Conservation (phyloP, 2,888 invertebrate genomes). For the Patella caerulea region DNA sequence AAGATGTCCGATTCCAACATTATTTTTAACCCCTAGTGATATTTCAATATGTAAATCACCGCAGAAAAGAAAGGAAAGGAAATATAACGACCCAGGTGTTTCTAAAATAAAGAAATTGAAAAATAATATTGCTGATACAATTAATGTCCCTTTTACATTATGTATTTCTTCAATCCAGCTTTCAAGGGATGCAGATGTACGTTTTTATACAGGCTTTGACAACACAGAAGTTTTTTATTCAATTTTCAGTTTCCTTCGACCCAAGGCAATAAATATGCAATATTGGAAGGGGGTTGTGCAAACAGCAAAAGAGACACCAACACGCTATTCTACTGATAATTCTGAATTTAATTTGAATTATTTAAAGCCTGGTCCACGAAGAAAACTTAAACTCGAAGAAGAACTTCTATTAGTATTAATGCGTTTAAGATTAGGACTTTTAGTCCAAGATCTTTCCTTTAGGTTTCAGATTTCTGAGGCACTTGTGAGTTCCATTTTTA, state of each 20-base stretch:
- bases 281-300: constrained; percentile 30
- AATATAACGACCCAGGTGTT: not conserved
- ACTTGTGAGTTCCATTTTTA: constrained; percentile 24
- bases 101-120: no score
- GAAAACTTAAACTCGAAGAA: constrained; percentile 24
- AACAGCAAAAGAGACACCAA: constrained; percentile 17
- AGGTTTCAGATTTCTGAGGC: constrained; percentile 25
- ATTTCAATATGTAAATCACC: not conserved
- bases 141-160: not conserved
- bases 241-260: constrained; percentile 19
- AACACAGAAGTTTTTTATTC: constrained; percentile 22
- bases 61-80: not conserved
- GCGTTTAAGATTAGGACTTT: constrained; percentile 24
- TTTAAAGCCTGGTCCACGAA: constrained; percentile 22
- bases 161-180: constrained; percentile 13
- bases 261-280: constrained; percentile 17
- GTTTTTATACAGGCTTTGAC: constrained; percentile 29
- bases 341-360: not conserved
- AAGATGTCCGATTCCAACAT: constrained; percentile 12
- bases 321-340: not conserved
- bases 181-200: constrained; percentile 8
- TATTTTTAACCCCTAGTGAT: constrained; percentile 23
- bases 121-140: no score
- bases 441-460: constrained; percentile 16
- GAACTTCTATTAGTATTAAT: constrained; percentile 29